phyloP scores from a whole-genome alignment of 1,140 invertebrate species.

The Eupristina koningsbergeri region DNA sequence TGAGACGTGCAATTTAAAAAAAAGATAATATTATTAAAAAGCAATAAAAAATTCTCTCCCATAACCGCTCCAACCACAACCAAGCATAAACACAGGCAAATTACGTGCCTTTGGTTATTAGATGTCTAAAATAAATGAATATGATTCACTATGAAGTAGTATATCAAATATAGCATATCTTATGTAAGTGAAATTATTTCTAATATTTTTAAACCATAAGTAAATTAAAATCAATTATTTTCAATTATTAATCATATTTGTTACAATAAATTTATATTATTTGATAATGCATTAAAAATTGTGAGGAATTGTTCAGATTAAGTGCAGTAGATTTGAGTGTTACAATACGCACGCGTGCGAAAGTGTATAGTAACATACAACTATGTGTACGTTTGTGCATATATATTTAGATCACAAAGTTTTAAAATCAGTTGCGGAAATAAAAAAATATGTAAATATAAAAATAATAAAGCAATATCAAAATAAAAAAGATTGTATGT shows the following conservation, averaged over 20 bases:
- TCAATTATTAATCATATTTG: neutral
- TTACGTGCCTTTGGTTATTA: conserved; percentile 71
- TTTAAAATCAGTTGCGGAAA: neutral
- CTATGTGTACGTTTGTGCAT: neutral
- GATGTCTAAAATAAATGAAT: conserved; percentile 72
- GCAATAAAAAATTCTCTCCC: conserved; percentile 72
- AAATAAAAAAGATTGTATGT: neutral
- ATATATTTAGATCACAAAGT: neutral
- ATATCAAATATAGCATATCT: conserved; percentile 25
- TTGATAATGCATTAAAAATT: neutral
- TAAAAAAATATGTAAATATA: neutral
- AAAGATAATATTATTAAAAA: conserved; percentile 72
- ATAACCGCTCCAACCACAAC: conserved; percentile 74
- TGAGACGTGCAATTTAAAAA: conserved; percentile 73
- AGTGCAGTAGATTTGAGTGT: neutral
- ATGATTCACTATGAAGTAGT: conserved; percentile 68
- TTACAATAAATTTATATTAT: conserved; percentile 4
- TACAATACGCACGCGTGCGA: neutral
- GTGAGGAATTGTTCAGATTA: neutral
- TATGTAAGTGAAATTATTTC: neutral
- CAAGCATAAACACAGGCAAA: conserved; percentile 74
- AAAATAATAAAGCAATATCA: neutral
- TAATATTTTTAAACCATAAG: neutral
- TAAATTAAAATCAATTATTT: neutral
- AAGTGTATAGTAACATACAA: neutral